Evolutionary conservation across 2,113 vertebrate species (phyloP), one percentile per base, ranked within the genome.

Genomic region (Chunga burmeisteri): DNA sequence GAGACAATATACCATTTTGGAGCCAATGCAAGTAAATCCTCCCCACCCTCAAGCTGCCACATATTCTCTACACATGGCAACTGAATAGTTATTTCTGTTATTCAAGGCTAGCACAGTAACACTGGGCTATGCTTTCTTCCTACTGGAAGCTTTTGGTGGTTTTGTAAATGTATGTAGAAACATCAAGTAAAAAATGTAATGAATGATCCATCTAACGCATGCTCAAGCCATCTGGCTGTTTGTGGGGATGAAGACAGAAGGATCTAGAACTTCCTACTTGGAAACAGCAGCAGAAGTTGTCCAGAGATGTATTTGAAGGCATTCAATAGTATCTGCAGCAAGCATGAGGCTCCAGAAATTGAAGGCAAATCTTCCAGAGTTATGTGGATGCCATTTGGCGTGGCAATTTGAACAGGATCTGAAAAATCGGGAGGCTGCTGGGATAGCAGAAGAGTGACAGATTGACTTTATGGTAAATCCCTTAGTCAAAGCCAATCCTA

Each of bases 31-130:
- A 50, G 3, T 53, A 80, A 61, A 9, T 68, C 68, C 26, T 78
- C 15, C 49, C 7, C 20, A 63, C 19, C 17, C 10, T 79, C 25
- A 83, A 32, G 42, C 29, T 84, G 47, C 66, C 65, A 55, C 13
- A 26, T 59, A 12, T 9, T 86, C 40, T 53, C 50, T 81, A 29
- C 19, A 26, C 0, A 0, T 59, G 32, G 16, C 42, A 81, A 20
- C 0, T 67, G 32, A 66, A 21, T 46, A 47, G 26, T 72, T 94
- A 18, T 10, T 71, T 50, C 20, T 75, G 25, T 30, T 79, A 20
- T 9, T 36, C 0, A 0, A 30, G 61, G 65, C 40, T 46, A 40
- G 16, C 27, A 23, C 25, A 44, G 59, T 83, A 70, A 58, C 19
- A 42, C 21, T 42, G 46, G 36, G 20, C 27, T 34, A 26, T 38